These are phyloP conservation scores for Cotesia chilonis DNA, from an alignment of 1,140 invertebrate genomes.

Conservation along the genomic window DNA sequence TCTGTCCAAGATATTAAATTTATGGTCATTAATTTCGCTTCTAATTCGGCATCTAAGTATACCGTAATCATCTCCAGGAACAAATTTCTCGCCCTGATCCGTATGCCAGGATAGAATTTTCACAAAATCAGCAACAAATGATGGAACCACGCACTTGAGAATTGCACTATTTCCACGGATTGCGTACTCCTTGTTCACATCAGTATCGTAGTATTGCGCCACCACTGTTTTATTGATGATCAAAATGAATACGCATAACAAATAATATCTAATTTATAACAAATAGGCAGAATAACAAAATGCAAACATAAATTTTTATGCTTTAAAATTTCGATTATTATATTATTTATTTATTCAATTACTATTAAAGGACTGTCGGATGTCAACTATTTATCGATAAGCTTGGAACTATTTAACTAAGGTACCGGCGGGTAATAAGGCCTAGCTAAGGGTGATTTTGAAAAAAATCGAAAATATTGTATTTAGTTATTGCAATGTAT, in stretches of 20 bases:
- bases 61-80: constrained; percentile 73
- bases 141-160: constrained; percentile 90
- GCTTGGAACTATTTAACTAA: no score
- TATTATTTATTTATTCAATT: no score
- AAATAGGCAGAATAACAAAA: no score
- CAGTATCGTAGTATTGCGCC: constrained; percentile 85
- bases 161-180: constrained; percentile 91
- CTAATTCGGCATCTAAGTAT: constrained; percentile 27
- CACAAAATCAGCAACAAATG: constrained; percentile 92
- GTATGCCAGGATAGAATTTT: constrained; percentile 88
- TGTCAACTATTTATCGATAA: no score
- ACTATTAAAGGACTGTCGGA: no score
- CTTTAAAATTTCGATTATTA: no score
- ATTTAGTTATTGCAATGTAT: no score
- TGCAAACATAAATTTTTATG: no score
- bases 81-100: constrained; percentile 77
- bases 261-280: no score
- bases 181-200: constrained; percentile 91
- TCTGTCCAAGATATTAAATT: constrained; percentile 12
- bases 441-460: no score
- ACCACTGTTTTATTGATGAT: constrained; percentile 73
- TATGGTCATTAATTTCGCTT: background rate
- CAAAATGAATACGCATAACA: background rate
- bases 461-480: no score
- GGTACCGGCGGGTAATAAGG: no score